Base-by-base conservation (phyloP, 2,113 vertebrate species). In the Shinisaurus crocodilurus region DNA sequence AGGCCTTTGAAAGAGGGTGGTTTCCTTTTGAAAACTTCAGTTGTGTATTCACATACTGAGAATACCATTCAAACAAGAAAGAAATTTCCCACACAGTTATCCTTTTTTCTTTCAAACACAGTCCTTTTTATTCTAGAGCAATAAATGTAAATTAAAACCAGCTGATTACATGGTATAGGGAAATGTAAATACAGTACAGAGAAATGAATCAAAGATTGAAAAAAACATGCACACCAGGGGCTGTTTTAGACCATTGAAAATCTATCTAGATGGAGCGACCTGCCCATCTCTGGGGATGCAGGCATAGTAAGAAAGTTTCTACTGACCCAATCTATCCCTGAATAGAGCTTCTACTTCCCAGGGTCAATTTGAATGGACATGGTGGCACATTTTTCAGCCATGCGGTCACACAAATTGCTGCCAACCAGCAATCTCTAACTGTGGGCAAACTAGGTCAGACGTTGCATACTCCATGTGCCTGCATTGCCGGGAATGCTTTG, bases 61-160 rank as follows among this genome's bases (percentile, higher is more conserved):
- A 50, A 6, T 87, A 5, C 0, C 69, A 20, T 1, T 5, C 18
- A 87, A 50, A 54, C 25, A 65, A 91, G 37, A 67, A 48, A 65
- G 45, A 45, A 2, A 77, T 79, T 84, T 75, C 40, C 50, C 25
- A 72, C 80, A 83, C 40, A 67, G 13, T 65, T 83, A 83, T 86
- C 40, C 60, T 2, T 86, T n/a, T 89, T 2, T 69, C 48, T 89
- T 90, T 77, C 74, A 91, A 74, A 77, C 27, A 5, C 37, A 87
- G 48, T 2, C n/a, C 45, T 77, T 88, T n/a, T 37, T 40, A 25
- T 91, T 25, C 25, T 12, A 48, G 1, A 16, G 25, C 89, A 92
- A 88, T 37, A 63, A 1, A 37, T 12, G 0, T 2, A 7, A 80
- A 84, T 86, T 82, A 89, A 6, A 15, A 89, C 37, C 92, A 88